Evolutionary conservation across 2,113 vertebrate genomes (phyloP).

Genomic region (Corythaeola cristata): DNA sequence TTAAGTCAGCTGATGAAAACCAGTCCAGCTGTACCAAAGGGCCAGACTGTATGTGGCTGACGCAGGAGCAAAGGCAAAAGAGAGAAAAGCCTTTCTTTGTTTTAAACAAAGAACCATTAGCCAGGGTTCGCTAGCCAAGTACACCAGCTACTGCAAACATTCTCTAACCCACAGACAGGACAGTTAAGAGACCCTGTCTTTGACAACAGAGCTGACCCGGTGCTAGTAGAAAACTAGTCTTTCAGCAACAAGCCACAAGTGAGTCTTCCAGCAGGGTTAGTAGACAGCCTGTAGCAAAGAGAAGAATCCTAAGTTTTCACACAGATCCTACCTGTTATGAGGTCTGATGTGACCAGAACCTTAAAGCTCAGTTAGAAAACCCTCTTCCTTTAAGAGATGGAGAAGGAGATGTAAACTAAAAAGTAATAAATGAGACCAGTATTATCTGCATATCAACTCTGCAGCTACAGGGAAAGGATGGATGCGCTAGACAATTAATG

Average conservation of each 20-base stretch:
- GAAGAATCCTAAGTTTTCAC: not conserved
- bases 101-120: not conserved
- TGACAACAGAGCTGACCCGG: not conserved
- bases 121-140: not conserved
- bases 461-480: not conserved
- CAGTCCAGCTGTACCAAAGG: not conserved
- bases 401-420: not conserved
- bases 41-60: not conserved
- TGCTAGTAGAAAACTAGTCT: not conserved
- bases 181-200: not conserved
- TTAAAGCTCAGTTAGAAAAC: not conserved
- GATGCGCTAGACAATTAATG: not conserved
- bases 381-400: not conserved
- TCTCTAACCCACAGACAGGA: not conserved
- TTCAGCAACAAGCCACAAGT: not conserved
- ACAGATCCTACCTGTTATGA: not conserved
- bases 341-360: not conserved
- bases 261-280: not conserved
- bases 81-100: not conserved
- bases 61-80: not conserved
- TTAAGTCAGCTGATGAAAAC: not conserved
- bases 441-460: not conserved
- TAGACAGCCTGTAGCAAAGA: not conserved
- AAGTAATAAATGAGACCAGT: not conserved
- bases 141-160: not conserved